Base-by-base conservation (phyloP, 2,113 vertebrate genomes). In the Microtus pennsylvanicus region DNA sequence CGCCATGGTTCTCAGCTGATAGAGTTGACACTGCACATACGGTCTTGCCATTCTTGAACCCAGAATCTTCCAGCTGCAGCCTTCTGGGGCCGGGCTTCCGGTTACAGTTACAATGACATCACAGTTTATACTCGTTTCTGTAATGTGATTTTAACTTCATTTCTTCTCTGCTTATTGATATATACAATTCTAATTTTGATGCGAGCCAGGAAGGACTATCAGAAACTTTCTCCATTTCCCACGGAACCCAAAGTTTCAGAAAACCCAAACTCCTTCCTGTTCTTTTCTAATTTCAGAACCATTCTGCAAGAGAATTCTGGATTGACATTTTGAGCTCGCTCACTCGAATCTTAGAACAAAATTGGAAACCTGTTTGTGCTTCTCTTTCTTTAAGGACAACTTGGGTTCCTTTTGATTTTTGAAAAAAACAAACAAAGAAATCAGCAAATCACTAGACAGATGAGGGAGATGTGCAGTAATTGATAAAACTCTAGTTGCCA, bases 261-360 rank as follows among this genome's bases (percentile, higher is more conserved):
- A 87, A 75, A 12, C 28, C 58, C 74, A 19, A 82, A 45, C 10
- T 72, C 67, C 28, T 67, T 81, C 38, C 50, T 7, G 1, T 9
- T 13, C 47, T 75, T 90, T 88, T 75, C 61, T 89, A 69, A 22
- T 55, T 38, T 30, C 26, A 16, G 33, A 42, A 80, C 3, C 19
- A 69, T 85, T 96, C 75, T 67, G 30, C 76, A 90, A 90, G 65
- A 90, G 35, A 35, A 19, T 58, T n/a, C 4, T 42, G 28, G 13
- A 21, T 75, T 26, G 65, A 77, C 7, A 3, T 30, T 24, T 90
- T 52, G 72, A 42, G 3, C 92, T 74, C 78, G 30, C 28, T 82
- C 33, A 30, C 88, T 96, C 87, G 83, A 96, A 17, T 94, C 30
- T 42, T 69, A 90, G 67, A 91, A 69, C 30, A 89, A 78, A 33